A percentile compares a stretch with the other conserved stretches of the same genome.
Conservation (phyloP, 2,113 vertebrate genomes). For the Alexandromys fortis region DNA sequence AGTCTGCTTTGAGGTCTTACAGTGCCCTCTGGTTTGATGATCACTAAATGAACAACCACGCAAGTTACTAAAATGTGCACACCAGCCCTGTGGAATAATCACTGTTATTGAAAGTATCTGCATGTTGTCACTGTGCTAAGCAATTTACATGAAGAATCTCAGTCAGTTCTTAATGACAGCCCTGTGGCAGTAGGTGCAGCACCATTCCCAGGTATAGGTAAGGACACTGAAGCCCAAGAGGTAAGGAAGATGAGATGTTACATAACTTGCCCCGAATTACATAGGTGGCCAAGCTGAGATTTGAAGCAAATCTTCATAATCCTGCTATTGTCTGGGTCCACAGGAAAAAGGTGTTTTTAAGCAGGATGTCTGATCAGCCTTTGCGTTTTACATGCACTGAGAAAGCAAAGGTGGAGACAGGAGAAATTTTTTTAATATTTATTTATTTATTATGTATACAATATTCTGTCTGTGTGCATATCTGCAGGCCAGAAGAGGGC, state of each 20-base stretch:
- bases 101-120: constrained; percentile 33
- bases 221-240: not conserved
- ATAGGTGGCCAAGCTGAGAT: not conserved
- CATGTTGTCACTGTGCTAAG: not conserved
- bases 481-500: too few relatives aligned
- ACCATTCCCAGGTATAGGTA: not conserved
- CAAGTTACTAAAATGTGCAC: not conserved
- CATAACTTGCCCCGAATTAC: constrained; percentile 5
- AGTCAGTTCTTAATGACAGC: constrained; percentile 7
- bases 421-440: too few relatives aligned
- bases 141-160: not conserved
- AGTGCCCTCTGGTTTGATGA: not conserved
- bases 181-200: not conserved
- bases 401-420: not conserved
- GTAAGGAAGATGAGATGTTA: constrained; percentile 41
- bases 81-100: not conserved
- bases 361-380: not conserved
- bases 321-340: not conserved
- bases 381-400: not conserved
- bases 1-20: not conserved
- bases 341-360: not conserved
- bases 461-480: too few relatives aligned
- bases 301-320: constrained; percentile 21
- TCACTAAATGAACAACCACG: not conserved
- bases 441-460: too few relatives aligned